A percentile compares a stretch with the other conserved stretches of the same genome.
These are phyloP conservation scores for Drosophila teissieri DNA, from an alignment of 1,140 invertebrate species.

Conservation along the genomic window DNA sequence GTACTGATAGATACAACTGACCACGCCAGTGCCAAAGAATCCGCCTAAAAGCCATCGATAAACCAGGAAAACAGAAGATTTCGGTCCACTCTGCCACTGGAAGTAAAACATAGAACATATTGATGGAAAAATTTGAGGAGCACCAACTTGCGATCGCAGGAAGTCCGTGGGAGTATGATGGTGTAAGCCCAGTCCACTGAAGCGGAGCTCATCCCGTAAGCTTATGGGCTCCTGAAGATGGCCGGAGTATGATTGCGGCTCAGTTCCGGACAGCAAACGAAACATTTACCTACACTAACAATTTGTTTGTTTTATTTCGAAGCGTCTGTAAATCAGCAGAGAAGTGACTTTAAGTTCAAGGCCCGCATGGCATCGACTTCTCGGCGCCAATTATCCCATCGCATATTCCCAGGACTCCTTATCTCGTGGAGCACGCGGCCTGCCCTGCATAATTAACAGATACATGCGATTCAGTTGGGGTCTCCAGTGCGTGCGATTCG, in stretches of 20 bases:
- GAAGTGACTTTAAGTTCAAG: slow-evolving; percentile 30
- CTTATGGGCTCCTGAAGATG: slow-evolving; percentile 19
- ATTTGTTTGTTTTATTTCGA: slow-evolving; percentile 1
- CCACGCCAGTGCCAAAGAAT: slow-evolving; percentile 34
- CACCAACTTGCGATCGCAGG: slow-evolving; percentile 54
- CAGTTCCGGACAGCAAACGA: background rate
- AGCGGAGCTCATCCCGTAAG: slow-evolving; percentile 32
- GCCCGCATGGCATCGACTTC: slow-evolving; percentile 1
- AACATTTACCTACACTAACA: slow-evolving; percentile 9
- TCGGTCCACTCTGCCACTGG: slow-evolving; percentile 49
- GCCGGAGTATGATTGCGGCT: background rate
- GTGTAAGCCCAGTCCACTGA: slow-evolving; percentile 1
- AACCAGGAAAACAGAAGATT: slow-evolving; percentile 31
- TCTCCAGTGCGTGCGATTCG: slow-evolving; percentile 12
- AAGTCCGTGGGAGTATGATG: slow-evolving; percentile 43
- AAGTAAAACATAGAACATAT: background rate
- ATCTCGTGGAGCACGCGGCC: slow-evolving; percentile 30
- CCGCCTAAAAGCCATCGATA: slow-evolving; percentile 53
- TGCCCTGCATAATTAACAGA: slow-evolving; percentile 71
- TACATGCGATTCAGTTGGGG: slow-evolving; percentile 35
- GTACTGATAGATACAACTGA: background rate
- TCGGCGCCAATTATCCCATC: background rate
- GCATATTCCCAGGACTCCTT: slow-evolving; percentile 31
- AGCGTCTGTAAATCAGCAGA: slow-evolving; percentile 1
- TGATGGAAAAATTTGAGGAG: background rate